Evolutionary conservation across 2,888 invertebrate species (phyloP), one percentile per base, ranked within the genome.

Genomic region (Melipona bicolor): DNA sequence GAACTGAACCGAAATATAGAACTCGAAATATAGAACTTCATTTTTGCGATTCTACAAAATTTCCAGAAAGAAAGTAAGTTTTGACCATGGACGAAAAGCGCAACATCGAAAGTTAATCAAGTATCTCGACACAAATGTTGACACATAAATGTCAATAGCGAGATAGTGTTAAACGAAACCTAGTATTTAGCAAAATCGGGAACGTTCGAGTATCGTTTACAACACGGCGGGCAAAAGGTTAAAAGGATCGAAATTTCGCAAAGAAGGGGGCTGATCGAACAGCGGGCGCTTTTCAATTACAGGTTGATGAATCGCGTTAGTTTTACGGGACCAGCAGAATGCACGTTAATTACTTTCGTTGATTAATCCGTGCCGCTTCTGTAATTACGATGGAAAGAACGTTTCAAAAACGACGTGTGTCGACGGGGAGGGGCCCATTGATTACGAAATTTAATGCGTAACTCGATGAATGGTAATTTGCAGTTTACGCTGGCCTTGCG

Each of bases 371-470:
- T 64, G 24, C n/a, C 32, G 61, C 32, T 69, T 61, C 61, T 70
- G 50, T 70, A 52, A 77, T 77, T 68, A 62, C 61, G 61, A 62
- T 36, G 52, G 36, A 36, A 62, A 36, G 77, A 50, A 50, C n/a
- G 76, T 69, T 74, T 54, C 52, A 74, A 74, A 74, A 74, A 52
- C 64, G 32, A 24, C n/a, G 61, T 15, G 61, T 9, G 61, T 9
- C 27, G n/a, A 24, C 6, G n/a, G 4, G 54, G 19, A 0, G 54
- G 21, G n/a, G 15, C 17, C 19, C 74, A 70, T 70, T 62, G 77
- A 77, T 77, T 77, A 77, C 61, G 56, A 61, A 70, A 77, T 77
- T 77, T 62, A 70, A 70, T 70, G 61, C 70, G 62, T 52, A 77
- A 62, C 70, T 62, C 69, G 69, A 67, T 62, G 77, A 62, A 36